These are phyloP conservation scores for Epinotia demarniana DNA, from an alignment of 2,888 invertebrate genomes.

Conservation along the genomic window DNA sequence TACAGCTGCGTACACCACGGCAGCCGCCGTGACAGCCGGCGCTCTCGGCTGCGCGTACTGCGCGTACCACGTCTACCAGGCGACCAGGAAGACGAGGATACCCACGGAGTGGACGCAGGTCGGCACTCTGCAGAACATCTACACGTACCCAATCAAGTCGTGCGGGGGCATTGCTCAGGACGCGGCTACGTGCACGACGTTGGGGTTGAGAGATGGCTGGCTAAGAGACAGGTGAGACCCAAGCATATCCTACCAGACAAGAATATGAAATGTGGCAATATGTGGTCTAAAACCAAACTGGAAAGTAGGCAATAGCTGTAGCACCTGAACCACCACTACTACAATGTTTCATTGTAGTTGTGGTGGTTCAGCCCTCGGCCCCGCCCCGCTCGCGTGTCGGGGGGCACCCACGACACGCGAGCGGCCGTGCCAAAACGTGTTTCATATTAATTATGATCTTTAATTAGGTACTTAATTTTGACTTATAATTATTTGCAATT, in stretches of 20 bases:
- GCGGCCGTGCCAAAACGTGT: no score
- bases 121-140: constrained; percentile 82
- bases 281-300: no score
- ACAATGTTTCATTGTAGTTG: no score
- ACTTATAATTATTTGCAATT: no score
- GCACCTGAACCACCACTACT: no score
- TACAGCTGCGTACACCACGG: constrained; percentile 60
- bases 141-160: constrained; percentile 86
- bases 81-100: constrained; percentile 55
- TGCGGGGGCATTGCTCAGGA: constrained; percentile 79
- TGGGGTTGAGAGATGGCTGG: constrained; percentile 83
- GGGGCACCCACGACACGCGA: no score
- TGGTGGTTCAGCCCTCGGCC: no score
- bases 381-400: no score
- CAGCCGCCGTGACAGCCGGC: constrained; percentile 63
- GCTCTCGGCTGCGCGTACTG: constrained; percentile 67
- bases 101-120: constrained; percentile 84
- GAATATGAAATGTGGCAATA: no score
- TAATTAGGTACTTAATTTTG: no score
- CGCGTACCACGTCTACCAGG: constrained; percentile 63
- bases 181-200: constrained; percentile 79
- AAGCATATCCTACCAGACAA: constrained; percentile 9
- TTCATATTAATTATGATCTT: no score
- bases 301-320: no score
- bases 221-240: constrained; percentile 79